These are phyloP conservation scores for human (Homo sapiens) DNA, from an alignment of 2,113 vertebrate genomes.

Conservation along the genomic window GRCh38 chr7:100075501-100076000, in stretches of 20 bases:
- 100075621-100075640: conserved; percentile 63
- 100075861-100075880: background rate
- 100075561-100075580: conserved; percentile 75
- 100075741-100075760: background rate
- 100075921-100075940: background rate
- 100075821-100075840: background rate
- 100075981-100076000: background rate
- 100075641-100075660: background rate
- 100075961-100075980: background rate
- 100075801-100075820: background rate
- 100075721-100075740: background rate
- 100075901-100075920: background rate
- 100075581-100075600: conserved; percentile 62
- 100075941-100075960: background rate
- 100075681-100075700: background rate
- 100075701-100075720: background rate
- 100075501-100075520: background rate
- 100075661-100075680: background rate
- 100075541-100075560: conserved; percentile 77
- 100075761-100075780: background rate
- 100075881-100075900: background rate
- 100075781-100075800: background rate
- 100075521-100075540: background rate
- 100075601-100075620: conserved; percentile 57
- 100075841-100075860: background rate